Evolutionary conservation across 2,113 vertebrate genomes (phyloP).

Genomic region (Rutilus rutilus): DNA sequence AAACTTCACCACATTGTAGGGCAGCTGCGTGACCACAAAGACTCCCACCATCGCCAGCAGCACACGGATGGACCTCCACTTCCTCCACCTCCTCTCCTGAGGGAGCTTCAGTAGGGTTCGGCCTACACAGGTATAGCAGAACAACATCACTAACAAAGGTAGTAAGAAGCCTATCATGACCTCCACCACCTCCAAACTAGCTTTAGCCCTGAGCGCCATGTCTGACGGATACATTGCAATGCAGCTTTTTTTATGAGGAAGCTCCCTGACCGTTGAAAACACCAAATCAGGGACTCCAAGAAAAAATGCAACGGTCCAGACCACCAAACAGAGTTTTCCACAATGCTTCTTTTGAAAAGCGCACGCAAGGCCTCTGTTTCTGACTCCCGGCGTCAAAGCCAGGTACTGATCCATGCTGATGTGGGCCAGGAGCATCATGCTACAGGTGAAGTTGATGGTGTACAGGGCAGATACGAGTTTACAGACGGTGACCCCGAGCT

Average conservation of each 20-base stretch:
- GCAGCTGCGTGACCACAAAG: slow-evolving; percentile 89
- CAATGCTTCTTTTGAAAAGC: slow-evolving; percentile 63
- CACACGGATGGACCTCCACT: slow-evolving; percentile 79
- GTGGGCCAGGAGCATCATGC: slow-evolving; percentile 91
- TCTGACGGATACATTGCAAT: slow-evolving; percentile 75
- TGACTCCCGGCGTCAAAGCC: slow-evolving; percentile 63
- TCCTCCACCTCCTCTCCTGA: slow-evolving; percentile 77
- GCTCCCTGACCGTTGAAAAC: slow-evolving; percentile 77
- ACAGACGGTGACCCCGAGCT: slow-evolving; percentile 80
- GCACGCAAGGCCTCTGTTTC: slow-evolving; percentile 44
- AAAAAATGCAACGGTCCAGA: slow-evolving; percentile 80
- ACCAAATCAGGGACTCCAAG: slow-evolving; percentile 88
- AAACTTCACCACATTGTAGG: slow-evolving; percentile 87
- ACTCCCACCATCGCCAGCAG: slow-evolving; percentile 82
- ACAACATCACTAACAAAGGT: slow-evolving; percentile 85
- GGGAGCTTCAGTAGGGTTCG: slow-evolving; percentile 74
- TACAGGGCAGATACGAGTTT: slow-evolving; percentile 86
- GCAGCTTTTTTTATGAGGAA: slow-evolving; percentile 71
- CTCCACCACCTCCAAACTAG: slow-evolving; percentile 82
- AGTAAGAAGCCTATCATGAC: slow-evolving; percentile 86
- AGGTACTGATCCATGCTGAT: slow-evolving; percentile 89
- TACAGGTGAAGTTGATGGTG: slow-evolving; percentile 87
- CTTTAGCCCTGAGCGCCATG: slow-evolving; percentile 75
- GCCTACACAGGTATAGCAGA: slow-evolving; percentile 82
- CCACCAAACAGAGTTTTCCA: slow-evolving; percentile 65